phyloP scores from a whole-genome alignment of 2,888 invertebrate genomes.

The Rhimphoctona megacephalus region DNA sequence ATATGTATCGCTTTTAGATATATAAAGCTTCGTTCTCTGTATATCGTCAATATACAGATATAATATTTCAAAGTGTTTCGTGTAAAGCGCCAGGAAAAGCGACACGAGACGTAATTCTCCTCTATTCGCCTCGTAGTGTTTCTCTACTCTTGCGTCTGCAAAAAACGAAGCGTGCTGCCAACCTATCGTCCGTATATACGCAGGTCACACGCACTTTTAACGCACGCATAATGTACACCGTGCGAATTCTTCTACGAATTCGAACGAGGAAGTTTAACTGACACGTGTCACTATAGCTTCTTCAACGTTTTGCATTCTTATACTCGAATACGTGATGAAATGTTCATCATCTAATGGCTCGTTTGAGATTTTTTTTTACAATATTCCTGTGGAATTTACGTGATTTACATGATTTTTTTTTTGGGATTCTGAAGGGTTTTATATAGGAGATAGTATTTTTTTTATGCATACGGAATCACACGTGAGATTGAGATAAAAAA shows the following conservation, averaged over 20 bases:
- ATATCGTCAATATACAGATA: not conserved
- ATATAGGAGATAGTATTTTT: no score
- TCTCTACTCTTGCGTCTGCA: constrained; percentile 50
- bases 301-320: constrained; percentile 58
- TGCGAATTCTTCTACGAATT: constrained; percentile 66
- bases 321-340: constrained; percentile 56
- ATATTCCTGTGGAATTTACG: not conserved
- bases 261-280: constrained; percentile 64
- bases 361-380: constrained; percentile 6
- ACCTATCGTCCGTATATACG: constrained; percentile 13
- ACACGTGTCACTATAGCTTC: constrained; percentile 53
- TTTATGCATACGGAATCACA: no score
- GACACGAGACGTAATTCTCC: constrained; percentile 29
- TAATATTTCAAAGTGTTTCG: constrained; percentile 20
- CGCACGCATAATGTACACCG: constrained; percentile 36
- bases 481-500: no score
- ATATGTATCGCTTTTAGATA: not conserved
- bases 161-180: constrained; percentile 61
- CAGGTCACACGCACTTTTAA: constrained; percentile 49
- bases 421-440: no score
- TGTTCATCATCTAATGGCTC: constrained; percentile 29
- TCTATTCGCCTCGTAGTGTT: constrained; percentile 5
- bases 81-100: constrained; percentile 41
- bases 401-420: not conserved
- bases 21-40: not conserved